Evolutionary conservation across 2,113 vertebrate species (phyloP), one percentile per base, ranked within the genome.

Genomic region (Xerus inauris): DNA sequence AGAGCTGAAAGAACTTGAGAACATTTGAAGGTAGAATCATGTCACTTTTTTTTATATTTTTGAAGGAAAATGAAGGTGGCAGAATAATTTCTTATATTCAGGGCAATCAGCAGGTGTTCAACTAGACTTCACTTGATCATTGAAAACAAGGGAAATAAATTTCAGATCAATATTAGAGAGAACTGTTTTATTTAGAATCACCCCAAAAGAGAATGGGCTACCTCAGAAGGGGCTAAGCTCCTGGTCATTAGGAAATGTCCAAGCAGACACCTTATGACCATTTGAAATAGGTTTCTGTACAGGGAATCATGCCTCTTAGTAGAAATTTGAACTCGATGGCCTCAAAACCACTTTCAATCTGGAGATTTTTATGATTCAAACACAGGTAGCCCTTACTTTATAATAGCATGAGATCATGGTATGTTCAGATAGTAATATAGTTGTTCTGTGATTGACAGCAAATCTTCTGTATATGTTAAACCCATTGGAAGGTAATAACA

Each of bases 1-100:
- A 69, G 42, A 94, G 32, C 76, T 88, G 51, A 81, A 91, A 87
- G 64, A 95, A 69, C n/a, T 86, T 82, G 54, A 57, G 49, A 91
- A 69, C 38, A 92, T 45, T 87, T 84, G 65, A 77, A 62, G 35
- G 32, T 65, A 28, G 71, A 87, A 45, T 17, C 57, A 75, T 1
- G 0, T 84, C 75, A 80, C 16, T 92, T 1, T 64, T 64, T 76
- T 80, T 91, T 20, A 38, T 51, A 42, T 42, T 91, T 94, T 93
- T 82, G 47, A 93, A 81, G 62, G 32, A 86, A 88, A 93, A 69
- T 89, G 75, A 89, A 92, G 59, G 45, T 76, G 57, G 28, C 12
- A 76, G 75, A 73, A 84, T 57, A 20, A 64, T 69, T 88, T 85
- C 76, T 14, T 83, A 8, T 94, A 62, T 64, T 94, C 11, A n/a